Evolutionary conservation across 2,797 vertebrate species (phyloP).

Genomic region (Schizopygopsis pylzovi): DNA sequence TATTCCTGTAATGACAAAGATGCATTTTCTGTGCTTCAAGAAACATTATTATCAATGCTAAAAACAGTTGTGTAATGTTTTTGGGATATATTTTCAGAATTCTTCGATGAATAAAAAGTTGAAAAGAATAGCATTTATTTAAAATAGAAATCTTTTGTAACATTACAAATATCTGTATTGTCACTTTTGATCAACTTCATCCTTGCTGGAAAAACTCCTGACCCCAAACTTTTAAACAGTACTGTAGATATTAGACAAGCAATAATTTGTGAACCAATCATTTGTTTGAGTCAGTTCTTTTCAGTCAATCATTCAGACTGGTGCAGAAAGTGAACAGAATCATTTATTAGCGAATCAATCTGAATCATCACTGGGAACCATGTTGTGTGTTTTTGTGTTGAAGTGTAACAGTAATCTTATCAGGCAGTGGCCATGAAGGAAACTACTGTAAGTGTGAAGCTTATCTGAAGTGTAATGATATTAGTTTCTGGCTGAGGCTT

Average conservation of each 20-base stretch:
- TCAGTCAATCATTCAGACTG: not conserved
- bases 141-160: not conserved
- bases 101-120: not conserved
- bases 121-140: not conserved
- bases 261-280: not conserved
- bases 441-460: not conserved
- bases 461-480: slow-evolving; percentile 17
- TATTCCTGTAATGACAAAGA: no score
- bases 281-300: not conserved
- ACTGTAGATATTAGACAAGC: not conserved
- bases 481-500: not conserved
- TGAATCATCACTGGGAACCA: not conserved
- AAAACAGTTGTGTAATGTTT: not conserved
- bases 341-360: not conserved
- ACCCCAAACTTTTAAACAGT: not conserved
- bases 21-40: not conserved
- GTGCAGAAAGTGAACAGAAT: not conserved
- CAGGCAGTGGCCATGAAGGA: slow-evolving; percentile 2
- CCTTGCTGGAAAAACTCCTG: not conserved
- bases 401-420: not conserved
- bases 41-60: not conserved
- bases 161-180: no score
- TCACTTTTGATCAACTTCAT: not conserved
- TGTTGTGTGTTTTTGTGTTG: not conserved
- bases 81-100: not conserved